Evolutionary conservation across 2,888 invertebrate species (phyloP), one percentile per base, ranked within the genome.

Genomic region (Lottia scabra): DNA sequence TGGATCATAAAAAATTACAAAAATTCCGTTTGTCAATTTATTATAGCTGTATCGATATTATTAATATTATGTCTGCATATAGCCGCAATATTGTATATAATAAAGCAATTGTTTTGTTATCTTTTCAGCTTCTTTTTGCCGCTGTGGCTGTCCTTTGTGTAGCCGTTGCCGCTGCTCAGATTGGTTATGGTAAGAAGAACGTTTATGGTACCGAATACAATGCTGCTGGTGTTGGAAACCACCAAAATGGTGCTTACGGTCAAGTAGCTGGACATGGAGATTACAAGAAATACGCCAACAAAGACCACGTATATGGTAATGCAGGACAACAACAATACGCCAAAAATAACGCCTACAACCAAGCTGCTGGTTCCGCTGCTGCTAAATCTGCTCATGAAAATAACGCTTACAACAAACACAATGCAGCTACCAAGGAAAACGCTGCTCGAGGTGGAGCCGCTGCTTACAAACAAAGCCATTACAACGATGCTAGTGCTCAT

Each of bases 101-200:
- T 5, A 30, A 30, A 5, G 30, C 5, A 30, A 30, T 30, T 2
- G 30, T 30, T 30, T 30, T n/a, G 0, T 56, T 56, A 12, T 56
- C 19, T 23, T n/a, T 56, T 23, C 56, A 56, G 56, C 56, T 56
- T 56, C 56, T 56, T 56, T 56, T 56, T 56, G 56, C 56, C 56
- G 19, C 56, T 56, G 56, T 56, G 56, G 56, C 56, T 56, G 56
- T 16, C 10, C 56, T 56, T 56, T 56, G 56, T 13, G 56, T 56
- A 23, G 56, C 56, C 23, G 56, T 56, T 23, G 56, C 56, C 56
- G 56, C 23, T 23, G 56, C 56, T 6, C 56, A 56, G 56, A 23
- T 23, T 23, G 56, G 56, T 23, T 56, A 56, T 56, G 56, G 56
- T 15, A 56, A 56, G 19, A 23, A 16, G 19, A 23, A 23, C 23